These are phyloP conservation scores for Aspidiotus rigidus DNA, from an alignment of 2,888 invertebrate genomes.

Conservation along the genomic window DNA sequence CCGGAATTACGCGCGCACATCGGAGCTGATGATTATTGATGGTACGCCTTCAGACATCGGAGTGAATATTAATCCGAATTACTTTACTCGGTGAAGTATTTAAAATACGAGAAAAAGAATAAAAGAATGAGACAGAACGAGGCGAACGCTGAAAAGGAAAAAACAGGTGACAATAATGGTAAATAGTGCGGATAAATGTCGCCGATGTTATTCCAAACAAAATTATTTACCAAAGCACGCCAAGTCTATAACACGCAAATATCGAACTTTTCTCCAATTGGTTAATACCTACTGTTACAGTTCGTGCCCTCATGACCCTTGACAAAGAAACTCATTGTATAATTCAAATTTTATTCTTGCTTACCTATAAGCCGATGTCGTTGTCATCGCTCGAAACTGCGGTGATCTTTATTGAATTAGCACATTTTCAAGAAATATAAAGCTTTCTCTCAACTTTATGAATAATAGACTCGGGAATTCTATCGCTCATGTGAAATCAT, in stretches of 20 bases:
- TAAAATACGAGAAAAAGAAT: no score
- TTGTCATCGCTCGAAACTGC: background rate
- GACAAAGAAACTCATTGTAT: background rate
- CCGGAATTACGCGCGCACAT: no score
- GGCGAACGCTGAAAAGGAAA: background rate
- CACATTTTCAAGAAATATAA: no score
- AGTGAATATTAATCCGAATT: no score
- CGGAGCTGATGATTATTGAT: no score
- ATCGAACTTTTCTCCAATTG: conserved; percentile 4
- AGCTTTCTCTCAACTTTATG: no score
- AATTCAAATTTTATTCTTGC: background rate
- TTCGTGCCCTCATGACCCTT: conserved; percentile 1
- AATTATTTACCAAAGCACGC: conserved; percentile 4
- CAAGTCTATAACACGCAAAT: conserved; percentile 2
- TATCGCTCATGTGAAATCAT: no score
- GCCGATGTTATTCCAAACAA: conserved; percentile 4
- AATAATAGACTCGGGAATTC: no score
- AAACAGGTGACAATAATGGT: background rate
- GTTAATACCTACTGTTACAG: background rate
- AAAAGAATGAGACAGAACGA: no score
- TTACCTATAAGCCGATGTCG: background rate
- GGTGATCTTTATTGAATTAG: no score
- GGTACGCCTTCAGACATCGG: no score
- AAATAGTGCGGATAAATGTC: conserved; percentile 1
- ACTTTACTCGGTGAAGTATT: no score